Evolutionary conservation across 2,113 vertebrate genomes (phyloP), one percentile per base, ranked within the genome.

Genomic region (Pyrgilauda ruficollis): DNA sequence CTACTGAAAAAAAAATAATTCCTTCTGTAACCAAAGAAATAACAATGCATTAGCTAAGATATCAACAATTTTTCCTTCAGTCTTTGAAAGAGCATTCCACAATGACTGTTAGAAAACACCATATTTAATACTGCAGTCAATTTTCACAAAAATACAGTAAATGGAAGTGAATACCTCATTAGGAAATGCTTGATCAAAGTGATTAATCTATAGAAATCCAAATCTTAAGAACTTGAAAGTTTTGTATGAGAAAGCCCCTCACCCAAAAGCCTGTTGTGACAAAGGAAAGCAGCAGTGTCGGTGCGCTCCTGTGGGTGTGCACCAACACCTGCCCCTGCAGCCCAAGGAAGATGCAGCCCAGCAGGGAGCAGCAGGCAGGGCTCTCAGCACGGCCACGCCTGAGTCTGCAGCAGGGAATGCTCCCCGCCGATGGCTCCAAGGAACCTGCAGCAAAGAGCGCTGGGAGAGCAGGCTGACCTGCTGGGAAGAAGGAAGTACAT

Each of bases 321-420:
- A 23, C 16, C 15, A 74, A 28, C 41, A 35, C 31, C 8, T 30
- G n/a, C 13, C 43, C 33, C 82, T 16, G 6, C 31, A 26, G 5
- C 13, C 31, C 13, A 41, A 46, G 55, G 56, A 1, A 58, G 52
- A 11, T 1, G 1, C 0, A 30, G 7, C 26, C 0, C 0, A 64
- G 50, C 26, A 43, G 0, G 20, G 31, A 47, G 13, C 35, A 44
- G 37, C 26, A 61, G 52, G 33, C 66, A 31, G 8, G 3, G 41
- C 24, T 20, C 55, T 22, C 74, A 19, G 4, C 58, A 24, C 5
- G 7, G 41, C 26, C 58, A 61, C 15, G 5, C 17, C 49, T 5
- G 22, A 10, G 19, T 4, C 50, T 66, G 33, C 92, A 64, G 28
- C 15, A 11, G 46, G 43, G 28, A 55, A 26, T 4, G 37, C 12